Evolutionary conservation across 2,888 invertebrate species (phyloP).

Genomic region (Laothoe populi): DNA sequence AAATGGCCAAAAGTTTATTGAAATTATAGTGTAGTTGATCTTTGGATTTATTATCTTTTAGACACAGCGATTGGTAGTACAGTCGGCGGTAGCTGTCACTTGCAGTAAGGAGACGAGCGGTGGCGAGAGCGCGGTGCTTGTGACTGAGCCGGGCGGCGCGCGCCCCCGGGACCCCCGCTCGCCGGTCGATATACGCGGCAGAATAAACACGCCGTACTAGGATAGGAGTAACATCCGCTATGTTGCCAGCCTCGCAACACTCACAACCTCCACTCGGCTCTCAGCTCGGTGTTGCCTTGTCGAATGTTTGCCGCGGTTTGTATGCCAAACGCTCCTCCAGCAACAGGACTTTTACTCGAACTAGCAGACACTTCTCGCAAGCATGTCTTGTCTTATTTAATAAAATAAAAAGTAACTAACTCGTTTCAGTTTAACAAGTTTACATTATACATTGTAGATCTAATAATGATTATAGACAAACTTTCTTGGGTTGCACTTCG

Average conservation of each 20-base stretch:
- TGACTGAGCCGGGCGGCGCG: conserved; percentile 74
- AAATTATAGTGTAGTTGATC: not conserved
- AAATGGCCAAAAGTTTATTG: conserved; percentile 37
- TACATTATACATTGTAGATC: not conserved
- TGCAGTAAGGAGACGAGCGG: conserved; percentile 59
- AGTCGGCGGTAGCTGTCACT: conserved; percentile 67
- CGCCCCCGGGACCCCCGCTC: conserved; percentile 56
- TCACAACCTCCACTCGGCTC: conserved; percentile 33
- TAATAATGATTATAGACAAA: conserved; percentile 1
- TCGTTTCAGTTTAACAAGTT: not conserved
- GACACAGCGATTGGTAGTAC: conserved; percentile 54
- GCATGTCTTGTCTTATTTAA: not conserved
- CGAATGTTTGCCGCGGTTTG: conserved; percentile 59
- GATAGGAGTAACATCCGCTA: conserved; percentile 57
- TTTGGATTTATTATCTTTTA: conserved; percentile 50
- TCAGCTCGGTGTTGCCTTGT: conserved; percentile 57
- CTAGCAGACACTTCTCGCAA: not conserved
- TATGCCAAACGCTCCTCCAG: conserved; percentile 45
- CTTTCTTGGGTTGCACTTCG: conserved; percentile 32
- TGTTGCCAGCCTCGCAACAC: conserved; percentile 62
- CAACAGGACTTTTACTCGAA: conserved; percentile 3
- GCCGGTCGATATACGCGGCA: conserved; percentile 82
- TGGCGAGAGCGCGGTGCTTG: conserved; percentile 53
- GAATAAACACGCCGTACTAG: conserved; percentile 82
- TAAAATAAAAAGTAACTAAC: conserved; percentile 21